Evolutionary conservation across 2,888 invertebrate species (phyloP).

Genomic region (Zele albiditarsus): DNA sequence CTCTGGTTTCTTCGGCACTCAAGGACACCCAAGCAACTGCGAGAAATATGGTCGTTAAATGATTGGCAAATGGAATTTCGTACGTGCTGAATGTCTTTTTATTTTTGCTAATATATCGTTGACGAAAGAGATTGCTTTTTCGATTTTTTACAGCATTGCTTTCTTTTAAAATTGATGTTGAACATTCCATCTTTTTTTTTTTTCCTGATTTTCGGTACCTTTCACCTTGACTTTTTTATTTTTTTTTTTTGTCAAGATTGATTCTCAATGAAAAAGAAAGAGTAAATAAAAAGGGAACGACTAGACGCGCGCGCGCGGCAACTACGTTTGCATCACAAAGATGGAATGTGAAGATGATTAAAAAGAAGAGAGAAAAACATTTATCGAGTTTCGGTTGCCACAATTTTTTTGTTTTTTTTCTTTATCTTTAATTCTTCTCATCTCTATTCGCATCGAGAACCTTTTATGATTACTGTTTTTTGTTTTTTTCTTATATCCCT

Average conservation of each 20-base stretch:
- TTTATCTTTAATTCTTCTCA: background rate
- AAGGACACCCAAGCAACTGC: constrained; percentile 55
- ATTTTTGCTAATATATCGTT: background rate
- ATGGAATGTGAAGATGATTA: background rate
- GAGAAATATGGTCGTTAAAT: constrained; percentile 60
- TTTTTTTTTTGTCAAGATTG: background rate
- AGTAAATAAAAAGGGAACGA: background rate
- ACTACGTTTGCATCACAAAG: background rate
- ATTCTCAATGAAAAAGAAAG: background rate
- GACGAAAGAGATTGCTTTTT: background rate
- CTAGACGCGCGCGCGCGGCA: background rate
- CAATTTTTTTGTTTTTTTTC: background rate
- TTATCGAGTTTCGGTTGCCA: no score
- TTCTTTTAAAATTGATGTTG: background rate
- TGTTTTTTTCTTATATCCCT: background rate
- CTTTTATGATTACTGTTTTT: background rate
- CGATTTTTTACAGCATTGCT: background rate
- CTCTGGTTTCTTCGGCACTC: constrained; percentile 36
- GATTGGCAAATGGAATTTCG: constrained; percentile 57
- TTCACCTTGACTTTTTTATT: background rate
- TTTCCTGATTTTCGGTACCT: background rate
- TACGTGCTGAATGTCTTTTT: constrained; percentile 44
- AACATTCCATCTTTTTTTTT: background rate
- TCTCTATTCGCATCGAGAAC: background rate
- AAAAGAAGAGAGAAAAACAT: background rate